A percentile compares a stretch with the other conserved stretches of the same genome.
Evolutionary conservation across 2,888 invertebrate genomes (phyloP).

Genomic region (Tiliacea citrago): DNA sequence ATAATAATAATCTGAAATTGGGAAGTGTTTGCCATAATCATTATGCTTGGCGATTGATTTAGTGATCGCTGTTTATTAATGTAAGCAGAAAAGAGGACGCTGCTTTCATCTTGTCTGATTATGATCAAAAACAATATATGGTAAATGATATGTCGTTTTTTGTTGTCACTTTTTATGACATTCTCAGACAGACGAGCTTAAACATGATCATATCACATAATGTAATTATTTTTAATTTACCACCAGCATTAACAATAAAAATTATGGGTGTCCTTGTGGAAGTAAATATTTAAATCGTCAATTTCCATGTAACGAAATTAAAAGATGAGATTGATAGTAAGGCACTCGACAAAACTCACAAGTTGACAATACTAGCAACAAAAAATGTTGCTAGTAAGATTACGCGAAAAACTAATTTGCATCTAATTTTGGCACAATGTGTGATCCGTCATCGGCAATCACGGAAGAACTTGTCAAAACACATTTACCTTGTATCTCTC

Average conservation of each 20-base stretch:
- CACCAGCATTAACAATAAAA: not conserved
- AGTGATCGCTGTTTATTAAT: not conserved
- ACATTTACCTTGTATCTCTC: slow-evolving; percentile 10
- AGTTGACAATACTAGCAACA: slow-evolving; percentile 6
- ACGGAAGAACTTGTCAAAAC: slow-evolving; percentile 34
- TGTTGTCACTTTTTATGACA: not conserved
- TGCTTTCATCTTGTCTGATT: not conserved
- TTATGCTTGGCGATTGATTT: not conserved
- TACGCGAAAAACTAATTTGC: slow-evolving; percentile 49
- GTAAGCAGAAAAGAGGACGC: not conserved
- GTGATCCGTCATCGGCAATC: slow-evolving; percentile 31
- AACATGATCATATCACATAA: no score
- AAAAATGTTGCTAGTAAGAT: slow-evolving; percentile 16
- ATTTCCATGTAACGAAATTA: slow-evolving; percentile 4
- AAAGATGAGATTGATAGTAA: slow-evolving; percentile 9
- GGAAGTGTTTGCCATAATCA: no score
- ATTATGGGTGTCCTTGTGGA: no score
- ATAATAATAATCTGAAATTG: no score
- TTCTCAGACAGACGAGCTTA: not conserved
- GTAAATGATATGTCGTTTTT: not conserved
- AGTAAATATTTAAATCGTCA: not conserved
- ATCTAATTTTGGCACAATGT: slow-evolving; percentile 59
- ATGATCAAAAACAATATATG: no score
- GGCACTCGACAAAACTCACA: not conserved
- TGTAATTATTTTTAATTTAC: not conserved